These are phyloP conservation scores for Napeogenes sylphis DNA, from an alignment of 2,888 invertebrate species.

Conservation along the genomic window DNA sequence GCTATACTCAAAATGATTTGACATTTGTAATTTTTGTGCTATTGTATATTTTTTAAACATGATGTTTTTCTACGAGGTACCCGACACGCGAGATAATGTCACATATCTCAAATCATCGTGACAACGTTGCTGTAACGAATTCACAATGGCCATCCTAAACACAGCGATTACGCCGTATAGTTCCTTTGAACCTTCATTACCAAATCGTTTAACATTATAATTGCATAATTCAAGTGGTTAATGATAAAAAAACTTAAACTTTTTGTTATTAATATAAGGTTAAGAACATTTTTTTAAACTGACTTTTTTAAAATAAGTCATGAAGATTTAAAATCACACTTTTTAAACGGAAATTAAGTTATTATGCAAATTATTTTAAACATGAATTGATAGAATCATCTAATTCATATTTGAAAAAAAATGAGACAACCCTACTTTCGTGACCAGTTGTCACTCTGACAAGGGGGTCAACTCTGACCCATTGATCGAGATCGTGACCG, in stretches of 20 bases:
- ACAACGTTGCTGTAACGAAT: conserved; percentile 47
- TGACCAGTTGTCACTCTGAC: conserved; percentile 41
- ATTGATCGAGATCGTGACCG: conserved; percentile 64
- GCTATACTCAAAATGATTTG: neutral
- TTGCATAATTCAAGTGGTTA: conserved; percentile 1
- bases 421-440: conserved; percentile 23
- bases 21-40: neutral
- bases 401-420: neutral
- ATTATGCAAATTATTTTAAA: too few relatives aligned
- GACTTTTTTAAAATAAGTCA: too few relatives aligned
- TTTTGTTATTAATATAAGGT: too few relatives aligned
- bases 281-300: too few relatives aligned
- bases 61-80: neutral
- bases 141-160: conserved; percentile 44
- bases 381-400: too few relatives aligned
- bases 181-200: conserved; percentile 17
- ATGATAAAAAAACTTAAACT: neutral
- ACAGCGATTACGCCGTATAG: conserved; percentile 20
- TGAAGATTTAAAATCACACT: too few relatives aligned
- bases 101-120: conserved; percentile 32
- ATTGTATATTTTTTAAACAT: neutral
- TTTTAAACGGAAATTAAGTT: too few relatives aligned
- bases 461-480: conserved; percentile 49
- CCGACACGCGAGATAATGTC: conserved; percentile 7
- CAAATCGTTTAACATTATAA: conserved; percentile 13